Base-by-base conservation (phyloP, 2,888 invertebrate species). In the Amblyjoppa proteus region DNA sequence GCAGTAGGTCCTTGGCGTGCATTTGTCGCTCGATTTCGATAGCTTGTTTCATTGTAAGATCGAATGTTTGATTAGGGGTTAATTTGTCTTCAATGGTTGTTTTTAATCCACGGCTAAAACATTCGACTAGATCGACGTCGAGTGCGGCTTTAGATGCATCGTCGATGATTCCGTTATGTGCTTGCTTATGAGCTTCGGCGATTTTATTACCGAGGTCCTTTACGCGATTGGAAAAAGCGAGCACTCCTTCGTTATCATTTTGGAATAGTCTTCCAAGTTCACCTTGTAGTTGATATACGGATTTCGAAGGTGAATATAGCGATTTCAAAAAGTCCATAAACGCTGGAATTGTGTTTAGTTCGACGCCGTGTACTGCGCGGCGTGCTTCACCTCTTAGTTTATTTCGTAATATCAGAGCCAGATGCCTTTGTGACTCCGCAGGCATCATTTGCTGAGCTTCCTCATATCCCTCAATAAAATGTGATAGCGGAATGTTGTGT, bases 381-480 rank as follows among this genome's bases (percentile, higher is more conserved):
- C 81, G 69, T 6, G 81, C 69, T 34, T 80, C 71, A 0, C 80
- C 74, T 38, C 68, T 81, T 4, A 53, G n/a, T 0, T 53, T 53
- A 5, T 53, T 53, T 0, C 53, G 53, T 7, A 53, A 7, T 2
- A 53, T 53, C 5, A 20, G 20, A 1, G 53, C 53, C 3, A 53
- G 20, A 20, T 53, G 53, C 1, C 16, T n/a, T 51, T 16, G 51
- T 1, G 16, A 51, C 16, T 51, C 51, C 0, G 7, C 31, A 1
- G 73, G 73, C 31, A 77, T 41, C 66, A 77, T 77, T 51, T 81
- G 81, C 13, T 31, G 53, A 6, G 74, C 81, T 7, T 56, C 53
- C 5, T 58, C 56, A 16, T 76, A 77, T 7, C 82, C 77, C 7
- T 77, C 77, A 0, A 77, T 0, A 11, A 83, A 83, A 49, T 83